Base-by-base conservation (phyloP, 2,113 vertebrate species). In the Gymnarchus niloticus region DNA sequence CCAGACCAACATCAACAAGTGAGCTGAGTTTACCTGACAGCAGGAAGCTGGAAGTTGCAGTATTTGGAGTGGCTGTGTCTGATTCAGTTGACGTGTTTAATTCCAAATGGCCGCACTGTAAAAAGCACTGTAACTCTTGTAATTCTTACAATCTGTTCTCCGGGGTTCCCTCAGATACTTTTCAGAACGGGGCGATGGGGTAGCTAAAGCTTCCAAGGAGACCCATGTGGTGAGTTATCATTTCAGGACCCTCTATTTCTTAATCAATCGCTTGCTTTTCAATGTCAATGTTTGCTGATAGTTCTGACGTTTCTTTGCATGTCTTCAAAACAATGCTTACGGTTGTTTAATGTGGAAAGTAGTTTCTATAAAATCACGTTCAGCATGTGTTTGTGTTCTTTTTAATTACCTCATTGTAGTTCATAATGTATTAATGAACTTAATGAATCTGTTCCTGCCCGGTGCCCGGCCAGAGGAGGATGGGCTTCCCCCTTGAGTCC, bases 121-220 rank as follows among this genome's bases (percentile, higher is more conserved):
- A 54, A 7, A 14, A 14, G 44, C 23, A n/a, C 76, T n/a, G 23
- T 44, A 14, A 7, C 6, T 7, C 52, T 3, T n/a, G 8, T 48
- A n/a, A 21, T 87, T 28, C 61, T 33, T 28, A 12, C 41, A 46
- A 28, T 9, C 9, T 57, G 37, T n/a, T 86, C 19, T 56, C 49
- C 48, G n/a, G 59, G 5, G 52, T 23, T 88, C 12, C 6, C 77
- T 54, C 86, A 96, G 95, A 85, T 96, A 96, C 89, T 95, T 95
- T 84, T 92, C 91, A 33, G 97, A 98, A 89, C 94, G 97, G 12
- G 96, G 97, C 25, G 97, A 98, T 6, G 95, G 96, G 7, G 96
- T 97, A 0, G 96, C 93, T 41, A 98, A 98, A 92, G 97, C 96
- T 3, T 97, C 96, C 81, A 98, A 98, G 92, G 96, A 96, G 0